Evolutionary conservation across 2,797 vertebrate species (phyloP).

Genomic region (Notoglanidium macrostoma): DNA sequence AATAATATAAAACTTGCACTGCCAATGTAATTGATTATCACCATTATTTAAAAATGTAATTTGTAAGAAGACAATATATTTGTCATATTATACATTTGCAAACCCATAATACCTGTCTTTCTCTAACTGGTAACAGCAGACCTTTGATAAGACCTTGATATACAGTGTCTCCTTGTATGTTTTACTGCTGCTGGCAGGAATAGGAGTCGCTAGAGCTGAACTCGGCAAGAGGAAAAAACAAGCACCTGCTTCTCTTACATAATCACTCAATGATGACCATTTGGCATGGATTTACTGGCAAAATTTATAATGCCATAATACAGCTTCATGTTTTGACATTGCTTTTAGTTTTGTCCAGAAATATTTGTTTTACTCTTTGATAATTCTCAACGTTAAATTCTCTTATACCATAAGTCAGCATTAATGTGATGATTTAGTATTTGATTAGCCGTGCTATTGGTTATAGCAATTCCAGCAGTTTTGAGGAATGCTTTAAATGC

Average conservation of each 20-base stretch:
- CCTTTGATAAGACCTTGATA: slow-evolving; percentile 56
- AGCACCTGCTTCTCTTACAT: slow-evolving; percentile 31
- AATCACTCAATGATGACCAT: slow-evolving; percentile 10
- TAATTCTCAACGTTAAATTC: background rate
- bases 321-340: background rate
- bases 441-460: background rate
- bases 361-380: background rate
- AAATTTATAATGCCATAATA: background rate
- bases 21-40: background rate
- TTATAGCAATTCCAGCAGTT: background rate
- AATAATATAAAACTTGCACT: background rate
- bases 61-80: background rate
- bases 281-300: slow-evolving; percentile 6
- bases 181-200: slow-evolving; percentile 20
- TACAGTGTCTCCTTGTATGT: slow-evolving; percentile 51
- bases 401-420: background rate
- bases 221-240: slow-evolving; percentile 30
- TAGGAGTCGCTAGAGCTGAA: background rate
- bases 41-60: background rate
- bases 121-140: slow-evolving; percentile 21
- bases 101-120: background rate
- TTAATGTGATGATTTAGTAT: background rate
- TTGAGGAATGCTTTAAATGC: background rate
- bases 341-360: background rate
- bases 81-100: background rate